Percentiles rank a stretch among this genome's conserved stretches.
phyloP scores from a whole-genome alignment of 2,888 invertebrate species.

The Adelognathus sp. region DNA sequence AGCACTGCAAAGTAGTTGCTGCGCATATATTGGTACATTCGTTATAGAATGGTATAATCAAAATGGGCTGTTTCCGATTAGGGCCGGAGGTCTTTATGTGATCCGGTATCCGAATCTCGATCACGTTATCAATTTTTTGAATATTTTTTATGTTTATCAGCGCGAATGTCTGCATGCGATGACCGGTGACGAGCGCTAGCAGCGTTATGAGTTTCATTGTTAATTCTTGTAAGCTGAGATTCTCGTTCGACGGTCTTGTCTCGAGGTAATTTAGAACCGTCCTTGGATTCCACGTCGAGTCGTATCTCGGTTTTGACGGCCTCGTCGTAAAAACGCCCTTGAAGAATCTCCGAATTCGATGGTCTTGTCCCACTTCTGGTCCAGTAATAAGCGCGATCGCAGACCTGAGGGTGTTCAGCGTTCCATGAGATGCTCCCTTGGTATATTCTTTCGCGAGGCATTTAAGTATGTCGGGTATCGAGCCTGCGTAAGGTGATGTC shows the following conservation, averaged over 20 bases:
- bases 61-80: slow-evolving; percentile 36
- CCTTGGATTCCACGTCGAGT: slow-evolving; percentile 65
- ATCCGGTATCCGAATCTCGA: slow-evolving; percentile 28
- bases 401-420: slow-evolving; percentile 64
- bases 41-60: slow-evolving; percentile 22
- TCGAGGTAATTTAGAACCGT: slow-evolving; percentile 10
- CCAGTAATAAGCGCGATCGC: slow-evolving; percentile 62
- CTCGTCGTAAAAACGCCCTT: slow-evolving; percentile 57
- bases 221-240: slow-evolving; percentile 47
- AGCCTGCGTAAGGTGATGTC: slow-evolving; percentile 10
- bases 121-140: background rate
- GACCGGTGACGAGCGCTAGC: slow-evolving; percentile 44
- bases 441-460: slow-evolving; percentile 5
- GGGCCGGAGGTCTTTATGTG: slow-evolving; percentile 32
- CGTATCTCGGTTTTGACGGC: slow-evolving; percentile 59
- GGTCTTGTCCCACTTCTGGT: slow-evolving; percentile 49
- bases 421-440: slow-evolving; percentile 49
- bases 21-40: slow-evolving; percentile 25
- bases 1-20: slow-evolving; percentile 20
- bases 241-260: background rate
- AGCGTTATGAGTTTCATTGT: slow-evolving; percentile 63
- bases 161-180: slow-evolving; percentile 37
- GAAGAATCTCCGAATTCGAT: slow-evolving; percentile 59
- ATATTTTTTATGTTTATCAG: slow-evolving; percentile 29
- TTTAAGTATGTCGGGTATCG: slow-evolving; percentile 31